Evolutionary conservation across 2,888 invertebrate genomes (phyloP).

Genomic region (Lasioglossum morio): DNA sequence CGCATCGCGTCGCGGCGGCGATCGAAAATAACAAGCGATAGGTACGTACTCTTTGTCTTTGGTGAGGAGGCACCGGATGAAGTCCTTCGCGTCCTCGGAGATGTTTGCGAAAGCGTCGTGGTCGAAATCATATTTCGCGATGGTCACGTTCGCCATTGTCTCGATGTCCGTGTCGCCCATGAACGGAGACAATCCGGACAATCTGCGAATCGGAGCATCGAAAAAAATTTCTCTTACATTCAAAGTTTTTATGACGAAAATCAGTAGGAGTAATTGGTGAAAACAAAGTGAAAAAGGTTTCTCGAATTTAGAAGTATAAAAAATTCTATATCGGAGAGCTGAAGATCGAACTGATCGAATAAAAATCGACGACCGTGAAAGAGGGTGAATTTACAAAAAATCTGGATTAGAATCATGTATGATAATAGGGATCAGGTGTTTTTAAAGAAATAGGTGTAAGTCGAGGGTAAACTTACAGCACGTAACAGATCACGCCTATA

Average conservation of each 20-base stretch:
- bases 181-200: constrained; percentile 98
- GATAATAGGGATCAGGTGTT: not conserved
- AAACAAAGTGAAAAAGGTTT: no score
- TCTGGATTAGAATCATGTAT: not conserved
- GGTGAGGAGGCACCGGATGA: constrained; percentile 95
- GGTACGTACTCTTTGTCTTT: constrained; percentile 95
- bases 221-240: not conserved
- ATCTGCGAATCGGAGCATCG: constrained; percentile 85
- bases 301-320: no score
- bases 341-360: no score
- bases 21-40: constrained; percentile 42
- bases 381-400: not conserved
- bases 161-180: constrained; percentile 99
- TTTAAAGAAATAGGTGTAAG: not conserved
- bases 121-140: constrained; percentile 98
- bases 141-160: constrained; percentile 99
- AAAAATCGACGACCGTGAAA: not conserved
- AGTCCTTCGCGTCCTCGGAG: constrained; percentile 97
- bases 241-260: no score
- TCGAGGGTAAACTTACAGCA: constrained; percentile 92
- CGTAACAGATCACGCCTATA: constrained; percentile 98
- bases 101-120: constrained; percentile 98
- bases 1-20: not conserved
- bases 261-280: no score
- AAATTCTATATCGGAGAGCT: no score